phyloP scores from a whole-genome alignment of 1,140 invertebrate species.

The Laodelphax striatellus region DNA sequence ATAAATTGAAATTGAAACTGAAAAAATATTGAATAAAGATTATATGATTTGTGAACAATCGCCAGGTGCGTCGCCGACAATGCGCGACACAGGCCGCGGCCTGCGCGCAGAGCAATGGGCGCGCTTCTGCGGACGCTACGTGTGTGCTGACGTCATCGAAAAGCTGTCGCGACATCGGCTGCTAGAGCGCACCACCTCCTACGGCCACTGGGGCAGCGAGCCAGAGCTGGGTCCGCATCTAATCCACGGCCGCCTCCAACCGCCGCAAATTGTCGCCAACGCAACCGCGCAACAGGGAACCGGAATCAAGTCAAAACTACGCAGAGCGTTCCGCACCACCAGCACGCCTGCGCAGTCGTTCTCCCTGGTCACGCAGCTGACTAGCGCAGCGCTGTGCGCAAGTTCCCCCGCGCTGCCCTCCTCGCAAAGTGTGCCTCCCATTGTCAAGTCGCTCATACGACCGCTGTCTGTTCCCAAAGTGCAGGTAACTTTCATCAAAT shows the following conservation, averaged over 20 bases:
- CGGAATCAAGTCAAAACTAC: conserved; percentile 41
- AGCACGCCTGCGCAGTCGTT: conserved; percentile 30
- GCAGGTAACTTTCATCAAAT: conserved; percentile 28
- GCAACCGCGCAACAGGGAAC: background rate
- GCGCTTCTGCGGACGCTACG: conserved; percentile 57
- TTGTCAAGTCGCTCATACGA: conserved; percentile 41
- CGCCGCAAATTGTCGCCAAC: conserved; percentile 13
- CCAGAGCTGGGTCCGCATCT: conserved; percentile 33
- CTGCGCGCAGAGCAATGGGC: conserved; percentile 69
- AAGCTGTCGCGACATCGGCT: conserved; percentile 47
- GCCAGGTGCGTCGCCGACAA: conserved; percentile 59
- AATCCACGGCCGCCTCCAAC: conserved; percentile 19
- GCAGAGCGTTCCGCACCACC: conserved; percentile 41
- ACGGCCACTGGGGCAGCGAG: conserved; percentile 44
- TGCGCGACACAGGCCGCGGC: conserved; percentile 56
- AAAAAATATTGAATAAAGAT: no score
- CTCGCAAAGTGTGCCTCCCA: conserved; percentile 33
- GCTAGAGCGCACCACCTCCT: conserved; percentile 41
- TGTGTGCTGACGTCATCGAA: conserved; percentile 62
- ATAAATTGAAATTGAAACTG: no score
- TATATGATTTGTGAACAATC: background rate
- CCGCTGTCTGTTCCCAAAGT: conserved; percentile 46
- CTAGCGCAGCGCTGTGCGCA: conserved; percentile 47
- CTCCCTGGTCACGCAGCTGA: conserved; percentile 44
- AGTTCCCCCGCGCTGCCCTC: conserved; percentile 44